Evolutionary conservation across 2,797 vertebrate genomes (phyloP), one percentile per base, ranked within the genome.

Genomic region (Peromyscus eremicus): DNA sequence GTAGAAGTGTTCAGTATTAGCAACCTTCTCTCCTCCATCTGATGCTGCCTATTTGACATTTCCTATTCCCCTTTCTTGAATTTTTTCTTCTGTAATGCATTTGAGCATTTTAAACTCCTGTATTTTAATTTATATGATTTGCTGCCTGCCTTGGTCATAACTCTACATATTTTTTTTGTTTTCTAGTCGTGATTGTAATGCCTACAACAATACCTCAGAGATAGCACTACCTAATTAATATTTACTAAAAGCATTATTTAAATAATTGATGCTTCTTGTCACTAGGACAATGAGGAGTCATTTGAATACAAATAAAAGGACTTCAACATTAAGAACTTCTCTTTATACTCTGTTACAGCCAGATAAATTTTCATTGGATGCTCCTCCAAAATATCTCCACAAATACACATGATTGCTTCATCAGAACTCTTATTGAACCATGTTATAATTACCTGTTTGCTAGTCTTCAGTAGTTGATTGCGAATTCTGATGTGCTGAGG

Each of bases 41-140:
- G 80, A 82, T 32, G 32, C 12, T 83, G 23, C 21, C 32, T 43
- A 40, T 83, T 3, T 91, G 40, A 87, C n/a, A 76, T 14, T 14
- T 43, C 11, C 3, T 60, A 25, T 73, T 75, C 34, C 21, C 46
- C 27, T 68, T 32, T 2, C 21, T 8, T 66, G 13, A 14, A 76
- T 73, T 75, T 62, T 93, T 79, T 84, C 84, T 62, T 86, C 25
- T 88, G 21, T 79, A 80, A 89, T n/a, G 75, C 19, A 89, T 60
- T 79, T 52, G 6, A 68, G 6, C 10, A 62, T 79, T 73, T 19
- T 52, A 88, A 84, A 77, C 43, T 88, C 57, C 27, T 43, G 49
- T 49, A 68, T 68, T 85, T 46, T 49, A 79, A 55, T 19, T 85
- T 81, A n/a, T 76, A 21, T 52, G 73, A 14, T 57, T 60, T 92